Percentiles rank a stretch among this genome's conserved stretches.
These are phyloP conservation scores for Etheostoma cragini DNA, from an alignment of 2,113 vertebrate genomes.

Conservation along the genomic window DNA sequence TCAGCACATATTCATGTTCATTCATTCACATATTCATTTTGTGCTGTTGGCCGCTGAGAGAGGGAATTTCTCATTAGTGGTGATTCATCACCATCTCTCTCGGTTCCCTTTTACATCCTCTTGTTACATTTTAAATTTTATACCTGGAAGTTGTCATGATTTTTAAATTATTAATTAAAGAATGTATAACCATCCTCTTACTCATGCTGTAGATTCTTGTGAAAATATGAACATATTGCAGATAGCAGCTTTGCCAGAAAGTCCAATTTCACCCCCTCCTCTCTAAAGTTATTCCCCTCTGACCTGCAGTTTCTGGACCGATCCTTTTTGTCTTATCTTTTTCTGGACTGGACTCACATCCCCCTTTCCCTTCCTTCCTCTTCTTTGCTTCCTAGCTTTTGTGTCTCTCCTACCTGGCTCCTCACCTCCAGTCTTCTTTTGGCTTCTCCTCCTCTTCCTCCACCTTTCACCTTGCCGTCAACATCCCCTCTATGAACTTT, in stretches of 20 bases:
- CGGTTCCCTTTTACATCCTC: slow-evolving; percentile 20
- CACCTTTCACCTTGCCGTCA: slow-evolving; percentile 72
- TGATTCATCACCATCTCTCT: slow-evolving; percentile 56
- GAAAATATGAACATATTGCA: slow-evolving; percentile 12
- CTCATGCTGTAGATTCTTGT: not conserved
- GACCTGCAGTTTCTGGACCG: slow-evolving; percentile 34
- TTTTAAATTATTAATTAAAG: slow-evolving; percentile 8
- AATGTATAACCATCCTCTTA: slow-evolving; percentile 1
- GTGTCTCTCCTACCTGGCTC: slow-evolving; percentile 67
- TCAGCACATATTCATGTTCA: slow-evolving; percentile 60
- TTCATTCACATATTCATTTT: not conserved
- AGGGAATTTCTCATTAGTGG: slow-evolving; percentile 31
- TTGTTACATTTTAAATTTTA: slow-evolving; percentile 21
- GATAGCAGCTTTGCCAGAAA: slow-evolving; percentile 26
- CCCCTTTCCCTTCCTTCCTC: slow-evolving; percentile 58
- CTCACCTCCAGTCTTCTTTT: slow-evolving; percentile 61
- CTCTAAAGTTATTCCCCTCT: slow-evolving; percentile 11
- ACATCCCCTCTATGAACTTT: slow-evolving; percentile 68
- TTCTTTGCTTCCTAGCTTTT: slow-evolving; percentile 37
- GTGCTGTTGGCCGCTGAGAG: slow-evolving; percentile 36
- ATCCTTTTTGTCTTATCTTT: slow-evolving; percentile 51
- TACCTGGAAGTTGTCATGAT: slow-evolving; percentile 29
- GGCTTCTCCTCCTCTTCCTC: slow-evolving; percentile 57
- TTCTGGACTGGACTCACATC: slow-evolving; percentile 18
- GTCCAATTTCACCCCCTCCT: not conserved